These are phyloP conservation scores for Eustalomyia histrio DNA, from an alignment of 2,888 invertebrate species.

Conservation along the genomic window DNA sequence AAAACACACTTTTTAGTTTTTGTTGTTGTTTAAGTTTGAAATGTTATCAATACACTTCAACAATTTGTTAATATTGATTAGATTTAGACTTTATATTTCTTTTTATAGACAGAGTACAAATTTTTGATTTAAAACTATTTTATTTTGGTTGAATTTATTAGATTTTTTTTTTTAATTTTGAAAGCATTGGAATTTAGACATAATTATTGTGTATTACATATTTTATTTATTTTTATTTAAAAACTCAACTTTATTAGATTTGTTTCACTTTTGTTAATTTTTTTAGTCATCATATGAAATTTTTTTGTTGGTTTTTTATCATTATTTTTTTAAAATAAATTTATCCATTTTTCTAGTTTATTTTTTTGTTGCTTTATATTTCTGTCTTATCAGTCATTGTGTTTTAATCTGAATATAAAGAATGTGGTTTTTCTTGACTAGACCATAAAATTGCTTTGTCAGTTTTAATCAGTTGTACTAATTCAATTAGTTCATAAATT, in stretches of 20 bases:
- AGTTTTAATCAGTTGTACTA: too few relatives aligned
- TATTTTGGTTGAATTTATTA: background rate
- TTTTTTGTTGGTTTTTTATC: background rate
- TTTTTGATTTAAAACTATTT: background rate
- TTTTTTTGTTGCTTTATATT: background rate
- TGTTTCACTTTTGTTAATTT: background rate
- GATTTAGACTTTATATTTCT: slow-evolving; percentile 23
- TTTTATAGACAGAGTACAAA: background rate
- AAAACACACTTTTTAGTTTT: background rate
- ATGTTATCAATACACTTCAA: slow-evolving; percentile 50
- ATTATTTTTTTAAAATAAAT: background rate
- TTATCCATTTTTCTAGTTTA: background rate
- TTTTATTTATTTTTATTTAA: background rate
- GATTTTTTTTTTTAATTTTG: background rate
- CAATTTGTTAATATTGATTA: slow-evolving; percentile 54
- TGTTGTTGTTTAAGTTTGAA: slow-evolving; percentile 7
- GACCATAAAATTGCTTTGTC: too few relatives aligned
- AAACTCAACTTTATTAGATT: background rate
- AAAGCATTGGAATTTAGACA: background rate
- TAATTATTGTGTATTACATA: background rate
- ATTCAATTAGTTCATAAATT: too few relatives aligned
- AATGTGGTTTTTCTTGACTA: background rate
- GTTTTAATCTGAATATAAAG: slow-evolving; percentile 12
- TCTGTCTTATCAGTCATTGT: slow-evolving; percentile 32
- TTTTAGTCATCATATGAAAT: background rate